Conservation (phyloP, 1,140 invertebrate genomes). For the Trichonephila clavipes region DNA sequence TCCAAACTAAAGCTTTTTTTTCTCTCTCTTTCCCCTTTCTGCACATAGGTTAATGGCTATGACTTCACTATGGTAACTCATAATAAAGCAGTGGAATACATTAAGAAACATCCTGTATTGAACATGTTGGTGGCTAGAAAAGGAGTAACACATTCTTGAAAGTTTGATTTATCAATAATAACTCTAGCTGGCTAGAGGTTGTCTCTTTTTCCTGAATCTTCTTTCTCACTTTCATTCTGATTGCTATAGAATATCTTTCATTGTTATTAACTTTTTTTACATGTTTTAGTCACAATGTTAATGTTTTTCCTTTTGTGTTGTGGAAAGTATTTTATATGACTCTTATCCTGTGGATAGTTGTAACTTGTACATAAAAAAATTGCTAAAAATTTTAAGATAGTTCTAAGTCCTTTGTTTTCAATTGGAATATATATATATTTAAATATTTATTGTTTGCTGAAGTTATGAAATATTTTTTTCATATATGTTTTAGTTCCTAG, state of each 20-base stretch:
- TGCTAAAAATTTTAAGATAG: background rate
- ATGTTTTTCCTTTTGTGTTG: background rate
- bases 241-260: constrained; percentile 81
- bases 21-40: background rate
- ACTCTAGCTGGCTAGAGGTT: constrained; percentile 59
- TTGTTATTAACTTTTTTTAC: constrained; percentile 84
- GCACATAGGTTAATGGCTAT: constrained; percentile 91
- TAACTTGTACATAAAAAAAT: constrained; percentile 10
- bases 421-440: background rate
- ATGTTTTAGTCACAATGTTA: background rate
- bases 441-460: constrained; percentile 12
- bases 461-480: background rate
- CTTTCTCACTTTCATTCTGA: background rate
- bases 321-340: background rate
- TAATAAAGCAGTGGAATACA: constrained; percentile 99
- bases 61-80: constrained; percentile 99
- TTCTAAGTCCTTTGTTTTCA: background rate
- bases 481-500: background rate
- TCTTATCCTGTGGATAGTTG: background rate
- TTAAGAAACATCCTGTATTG: constrained; percentile 96
- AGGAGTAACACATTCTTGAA: constrained; percentile 89
- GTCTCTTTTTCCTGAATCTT: background rate
- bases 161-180: background rate
- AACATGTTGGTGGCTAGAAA: constrained; percentile 97
- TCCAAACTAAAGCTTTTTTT: background rate